These are phyloP conservation scores for Fukomys damarensis DNA, from an alignment of 2,113 vertebrate genomes.

Conservation along the genomic window DNA sequence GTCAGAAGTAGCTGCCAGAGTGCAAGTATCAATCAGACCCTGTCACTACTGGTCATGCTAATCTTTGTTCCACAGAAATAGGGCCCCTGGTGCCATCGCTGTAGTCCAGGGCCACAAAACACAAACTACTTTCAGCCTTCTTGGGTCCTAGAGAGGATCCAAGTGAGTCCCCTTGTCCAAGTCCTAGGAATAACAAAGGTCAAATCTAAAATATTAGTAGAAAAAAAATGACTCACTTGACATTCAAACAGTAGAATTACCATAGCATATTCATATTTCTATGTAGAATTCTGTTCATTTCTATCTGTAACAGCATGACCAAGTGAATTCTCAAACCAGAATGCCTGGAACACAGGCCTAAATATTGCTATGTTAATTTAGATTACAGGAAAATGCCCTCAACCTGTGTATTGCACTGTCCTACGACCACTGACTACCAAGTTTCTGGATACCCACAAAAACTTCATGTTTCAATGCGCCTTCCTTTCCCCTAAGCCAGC, in stretches of 20 bases:
- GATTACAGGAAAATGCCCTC: too few relatives aligned
- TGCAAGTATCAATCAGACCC: background rate
- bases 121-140: background rate
- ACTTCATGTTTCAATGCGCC: background rate
- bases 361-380: background rate
- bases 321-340: background rate
- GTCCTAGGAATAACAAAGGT: background rate
- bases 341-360: background rate
- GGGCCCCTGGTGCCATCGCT: too few relatives aligned
- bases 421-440: background rate
- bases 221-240: conserved; percentile 43
- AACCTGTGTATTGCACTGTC: too few relatives aligned
- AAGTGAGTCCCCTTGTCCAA: background rate
- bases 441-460: background rate
- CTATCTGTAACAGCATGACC: background rate
- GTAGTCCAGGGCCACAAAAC: too few relatives aligned
- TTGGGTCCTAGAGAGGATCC: background rate
- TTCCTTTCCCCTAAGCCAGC: background rate
- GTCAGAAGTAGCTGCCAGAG: background rate
- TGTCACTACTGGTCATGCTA: too few relatives aligned
- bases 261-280: conserved; percentile 21
- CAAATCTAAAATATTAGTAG: conserved; percentile 15
- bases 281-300: background rate
- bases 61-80: background rate
- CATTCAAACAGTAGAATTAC: conserved; percentile 51